A percentile compares a stretch with the other conserved stretches of the same genome.
These are phyloP conservation scores for Chlamydotis undulata DNA, from an alignment of 2,113 vertebrate genomes.

Conservation along the genomic window DNA sequence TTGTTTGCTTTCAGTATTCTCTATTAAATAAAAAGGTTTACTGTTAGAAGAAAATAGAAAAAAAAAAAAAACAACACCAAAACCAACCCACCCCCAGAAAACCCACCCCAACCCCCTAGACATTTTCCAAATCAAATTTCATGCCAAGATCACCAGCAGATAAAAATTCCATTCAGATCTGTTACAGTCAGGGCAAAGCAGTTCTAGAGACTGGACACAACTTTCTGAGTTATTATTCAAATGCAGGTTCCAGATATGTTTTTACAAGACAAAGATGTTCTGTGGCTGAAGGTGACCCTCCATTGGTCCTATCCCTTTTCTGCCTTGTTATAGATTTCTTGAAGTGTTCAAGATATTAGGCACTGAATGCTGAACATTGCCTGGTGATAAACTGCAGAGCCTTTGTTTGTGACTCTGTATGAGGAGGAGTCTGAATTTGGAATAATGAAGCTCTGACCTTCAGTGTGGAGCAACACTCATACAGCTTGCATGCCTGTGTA, in stretches of 20 bases:
- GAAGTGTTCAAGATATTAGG: neutral
- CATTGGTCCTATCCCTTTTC: neutral
- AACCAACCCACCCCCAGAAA: neutral
- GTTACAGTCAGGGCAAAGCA: neutral
- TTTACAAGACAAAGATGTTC: neutral
- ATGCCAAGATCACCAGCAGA: neutral
- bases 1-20: neutral
- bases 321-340: neutral
- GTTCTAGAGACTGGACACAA: neutral
- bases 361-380: neutral
- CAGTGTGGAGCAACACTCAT: neutral
- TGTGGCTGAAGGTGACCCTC: neutral
- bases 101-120: neutral
- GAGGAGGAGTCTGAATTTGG: neutral
- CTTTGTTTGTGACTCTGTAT: neutral
- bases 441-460: neutral
- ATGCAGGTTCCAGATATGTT: neutral
- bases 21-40: neutral
- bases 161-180: slow-evolving; percentile 28
- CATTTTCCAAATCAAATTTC: slow-evolving; percentile 16
- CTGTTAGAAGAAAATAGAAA: neutral
- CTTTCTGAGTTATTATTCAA: neutral
- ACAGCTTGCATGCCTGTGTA: neutral
- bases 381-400: neutral
- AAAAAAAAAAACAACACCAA: neutral